These are phyloP conservation scores for Microplitis demolitor DNA, from an alignment of 1,140 invertebrate species.

Conservation along the genomic window DNA sequence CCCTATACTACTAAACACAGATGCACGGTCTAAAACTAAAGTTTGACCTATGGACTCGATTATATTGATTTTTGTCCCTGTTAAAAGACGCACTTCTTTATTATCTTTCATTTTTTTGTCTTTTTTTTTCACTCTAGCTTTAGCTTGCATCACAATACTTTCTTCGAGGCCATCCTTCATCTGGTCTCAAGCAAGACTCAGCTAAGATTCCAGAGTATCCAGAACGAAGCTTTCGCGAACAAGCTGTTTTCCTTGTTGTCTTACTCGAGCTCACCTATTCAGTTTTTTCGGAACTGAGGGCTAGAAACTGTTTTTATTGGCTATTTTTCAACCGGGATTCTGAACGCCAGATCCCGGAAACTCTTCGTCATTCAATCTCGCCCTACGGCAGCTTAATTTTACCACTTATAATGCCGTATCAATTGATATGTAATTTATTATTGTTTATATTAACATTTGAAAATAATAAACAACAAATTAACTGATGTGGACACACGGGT, in stretches of 20 bases:
- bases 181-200: no score
- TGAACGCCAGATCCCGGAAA: not conserved
- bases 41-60: slow-evolving; percentile 34
- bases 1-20: not conserved
- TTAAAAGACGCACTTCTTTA: slow-evolving; percentile 23
- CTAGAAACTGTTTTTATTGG: not conserved
- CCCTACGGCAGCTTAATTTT: no score
- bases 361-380: not conserved
- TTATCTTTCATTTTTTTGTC: not conserved
- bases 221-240: slow-evolving; percentile 7
- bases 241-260: not conserved
- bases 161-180: no score
- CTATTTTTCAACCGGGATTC: not conserved
- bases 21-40: not conserved
- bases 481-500: no score
- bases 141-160: no score
- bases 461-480: no score
- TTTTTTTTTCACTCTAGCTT: not conserved
- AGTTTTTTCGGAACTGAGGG: not conserved
- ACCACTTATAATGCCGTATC: no score
- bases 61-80: slow-evolving; percentile 32
- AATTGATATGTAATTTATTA: no score
- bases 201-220: no score
- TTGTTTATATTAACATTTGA: no score
- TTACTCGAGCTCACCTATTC: not conserved